A percentile compares a stretch with the other conserved stretches of the same genome.
Conservation (phyloP, 2,113 vertebrate species). For the Callionymus lyra region DNA sequence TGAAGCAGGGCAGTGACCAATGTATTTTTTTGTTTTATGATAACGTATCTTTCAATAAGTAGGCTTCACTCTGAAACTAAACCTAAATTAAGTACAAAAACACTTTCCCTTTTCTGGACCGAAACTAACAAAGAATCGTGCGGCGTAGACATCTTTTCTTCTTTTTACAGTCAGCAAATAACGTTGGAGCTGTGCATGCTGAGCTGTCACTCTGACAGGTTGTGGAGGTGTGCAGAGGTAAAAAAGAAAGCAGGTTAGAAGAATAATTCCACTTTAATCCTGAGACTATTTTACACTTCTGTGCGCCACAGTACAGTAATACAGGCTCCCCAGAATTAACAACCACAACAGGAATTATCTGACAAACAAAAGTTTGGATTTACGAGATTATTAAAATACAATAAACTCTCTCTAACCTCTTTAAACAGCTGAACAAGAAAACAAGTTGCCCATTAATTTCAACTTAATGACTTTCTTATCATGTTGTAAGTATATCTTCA, state of each 20-base stretch:
- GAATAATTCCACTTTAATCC: slow-evolving; percentile 21
- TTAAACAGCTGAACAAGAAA: too few relatives aligned
- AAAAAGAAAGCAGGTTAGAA: slow-evolving; percentile 40
- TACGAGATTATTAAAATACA: slow-evolving; percentile 17
- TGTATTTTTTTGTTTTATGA: slow-evolving; percentile 36
- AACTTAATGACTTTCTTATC: too few relatives aligned
- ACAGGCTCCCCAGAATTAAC: too few relatives aligned
- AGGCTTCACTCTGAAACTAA: too few relatives aligned
- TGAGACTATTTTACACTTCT: too few relatives aligned
- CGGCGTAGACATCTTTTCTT: slow-evolving; percentile 31
- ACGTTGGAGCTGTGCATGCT: slow-evolving; percentile 42
- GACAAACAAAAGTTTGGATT: slow-evolving; percentile 14
- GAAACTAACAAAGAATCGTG: slow-evolving; percentile 48
- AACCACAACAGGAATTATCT: too few relatives aligned
- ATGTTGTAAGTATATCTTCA: too few relatives aligned
- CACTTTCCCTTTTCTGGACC: slow-evolving; percentile 41
- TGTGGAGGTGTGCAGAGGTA: slow-evolving; percentile 40
- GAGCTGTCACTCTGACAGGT: slow-evolving; percentile 49
- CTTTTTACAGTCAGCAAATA: slow-evolving; percentile 49
- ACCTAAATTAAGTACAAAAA: too few relatives aligned
- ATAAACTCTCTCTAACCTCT: too few relatives aligned
- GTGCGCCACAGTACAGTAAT: too few relatives aligned
- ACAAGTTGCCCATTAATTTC: too few relatives aligned
- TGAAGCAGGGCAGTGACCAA: too few relatives aligned
- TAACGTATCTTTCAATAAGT: slow-evolving; percentile 21